These are phyloP conservation scores for Spheniscus mendiculus DNA, from an alignment of 2,113 vertebrate species.

Conservation along the genomic window DNA sequence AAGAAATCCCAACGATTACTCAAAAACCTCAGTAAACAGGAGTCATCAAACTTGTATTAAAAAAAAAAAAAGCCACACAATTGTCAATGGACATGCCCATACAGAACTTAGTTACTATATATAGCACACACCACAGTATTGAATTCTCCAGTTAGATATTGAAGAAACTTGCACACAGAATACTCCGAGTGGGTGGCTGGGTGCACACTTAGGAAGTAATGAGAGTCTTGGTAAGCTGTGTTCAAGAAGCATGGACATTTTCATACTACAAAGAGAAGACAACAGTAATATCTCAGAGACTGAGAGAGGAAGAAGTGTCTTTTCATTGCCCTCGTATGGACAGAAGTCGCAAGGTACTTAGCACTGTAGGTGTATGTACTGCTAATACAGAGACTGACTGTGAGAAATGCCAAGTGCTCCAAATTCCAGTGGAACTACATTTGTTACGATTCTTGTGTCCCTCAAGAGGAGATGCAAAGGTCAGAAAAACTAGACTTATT, in stretches of 20 bases:
- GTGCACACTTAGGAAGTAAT: neutral
- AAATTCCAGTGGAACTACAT: neutral
- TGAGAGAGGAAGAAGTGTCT: neutral
- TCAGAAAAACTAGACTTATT: neutral
- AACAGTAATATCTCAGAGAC: neutral
- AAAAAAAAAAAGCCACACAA: neutral
- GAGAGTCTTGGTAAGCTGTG: neutral
- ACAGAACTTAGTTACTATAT: constrained; percentile 5
- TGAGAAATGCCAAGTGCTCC: neutral
- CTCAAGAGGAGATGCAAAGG: neutral
- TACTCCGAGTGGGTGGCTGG: neutral
- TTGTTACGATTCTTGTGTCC: neutral
- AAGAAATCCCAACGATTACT: neutral
- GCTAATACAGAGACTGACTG: neutral
- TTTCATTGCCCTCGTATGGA: neutral
- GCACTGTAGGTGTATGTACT: neutral
- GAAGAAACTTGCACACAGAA: neutral
- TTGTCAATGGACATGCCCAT: neutral
- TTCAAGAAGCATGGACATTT: neutral
- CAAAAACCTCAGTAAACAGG: neutral
- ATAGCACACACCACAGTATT: neutral
- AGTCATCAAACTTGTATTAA: neutral
- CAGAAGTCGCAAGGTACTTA: neutral
- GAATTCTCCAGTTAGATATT: neutral
- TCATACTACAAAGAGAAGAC: neutral